A percentile compares a stretch with the other conserved stretches of the same genome.
phyloP scores from a whole-genome alignment of 2,888 invertebrate genomes.

The Watsonalla binaria region DNA sequence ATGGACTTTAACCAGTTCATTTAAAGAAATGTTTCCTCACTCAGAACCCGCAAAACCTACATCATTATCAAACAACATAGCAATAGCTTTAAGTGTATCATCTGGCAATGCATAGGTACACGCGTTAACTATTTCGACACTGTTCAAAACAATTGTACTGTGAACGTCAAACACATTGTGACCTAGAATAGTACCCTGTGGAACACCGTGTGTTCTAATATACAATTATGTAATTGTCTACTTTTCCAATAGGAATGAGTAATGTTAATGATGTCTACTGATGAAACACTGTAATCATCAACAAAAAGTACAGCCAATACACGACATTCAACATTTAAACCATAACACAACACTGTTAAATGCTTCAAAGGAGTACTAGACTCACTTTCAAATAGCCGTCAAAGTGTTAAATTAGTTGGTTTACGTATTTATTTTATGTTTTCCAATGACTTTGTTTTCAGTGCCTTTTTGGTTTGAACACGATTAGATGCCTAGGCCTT shows the following conservation, averaged over 20 bases:
- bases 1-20: too few species aligned
- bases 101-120: slow-evolving; percentile 61
- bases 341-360: slow-evolving; percentile 66
- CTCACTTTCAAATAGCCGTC: slow-evolving; percentile 70
- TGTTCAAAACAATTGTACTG: slow-evolving; percentile 27
- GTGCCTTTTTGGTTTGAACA: slow-evolving; percentile 74
- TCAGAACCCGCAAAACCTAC: slow-evolving; percentile 46
- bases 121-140: slow-evolving; percentile 46
- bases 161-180: slow-evolving; percentile 28
- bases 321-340: slow-evolving; percentile 34
- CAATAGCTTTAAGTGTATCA: slow-evolving; percentile 75
- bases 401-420: slow-evolving; percentile 72
- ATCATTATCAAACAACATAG: slow-evolving; percentile 33
- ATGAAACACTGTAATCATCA: slow-evolving; percentile 22
- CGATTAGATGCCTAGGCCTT: slow-evolving; percentile 77
- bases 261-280: slow-evolving; percentile 25
- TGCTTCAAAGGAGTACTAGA: slow-evolving; percentile 74
- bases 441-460: slow-evolving; percentile 56
- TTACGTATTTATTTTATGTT: slow-evolving; percentile 57
- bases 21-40: slow-evolving; percentile 33
- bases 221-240: slow-evolving; percentile 23
- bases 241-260: slow-evolving; percentile 30
- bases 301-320: slow-evolving; percentile 30
- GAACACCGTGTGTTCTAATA: slow-evolving; percentile 40
- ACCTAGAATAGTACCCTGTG: slow-evolving; percentile 45